phyloP scores from a whole-genome alignment of 2,797 vertebrate genomes.

The Leucoraja ocellata region DNA sequence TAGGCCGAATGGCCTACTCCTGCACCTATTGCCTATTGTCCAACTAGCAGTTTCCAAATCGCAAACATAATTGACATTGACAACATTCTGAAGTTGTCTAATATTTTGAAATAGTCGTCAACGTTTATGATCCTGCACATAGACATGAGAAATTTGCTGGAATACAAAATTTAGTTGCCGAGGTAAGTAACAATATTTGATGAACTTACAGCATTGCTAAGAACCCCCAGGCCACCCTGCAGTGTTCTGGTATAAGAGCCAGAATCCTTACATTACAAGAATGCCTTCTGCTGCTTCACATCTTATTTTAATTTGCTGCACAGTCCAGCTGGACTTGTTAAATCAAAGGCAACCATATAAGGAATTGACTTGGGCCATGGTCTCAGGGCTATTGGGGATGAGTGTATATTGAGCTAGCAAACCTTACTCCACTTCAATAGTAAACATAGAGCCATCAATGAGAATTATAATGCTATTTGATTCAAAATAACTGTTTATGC shows the following conservation, averaged over 20 bases:
- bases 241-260: conserved; percentile 21
- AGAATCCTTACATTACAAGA: conserved; percentile 26
- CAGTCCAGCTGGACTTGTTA: conserved; percentile 25
- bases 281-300: conserved; percentile 27
- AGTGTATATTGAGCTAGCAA: neutral
- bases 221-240: neutral
- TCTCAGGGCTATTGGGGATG: neutral
- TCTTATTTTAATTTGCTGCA: conserved; percentile 16
- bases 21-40: too few relatives aligned
- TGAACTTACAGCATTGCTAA: conserved; percentile 13
- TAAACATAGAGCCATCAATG: neutral
- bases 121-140: neutral
- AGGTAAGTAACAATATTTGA: conserved; percentile 26
- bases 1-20: too few relatives aligned
- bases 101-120: neutral
- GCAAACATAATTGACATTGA: neutral
- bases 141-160: neutral
- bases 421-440: neutral
- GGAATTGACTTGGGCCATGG: neutral
- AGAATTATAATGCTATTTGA: neutral
- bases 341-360: conserved; percentile 23
- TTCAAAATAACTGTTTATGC: neutral
- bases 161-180: neutral
- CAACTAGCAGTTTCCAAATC: too few relatives aligned
- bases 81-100: neutral